Conservation (phyloP, 2,888 invertebrate species). For the Drosophila cracens region DNA sequence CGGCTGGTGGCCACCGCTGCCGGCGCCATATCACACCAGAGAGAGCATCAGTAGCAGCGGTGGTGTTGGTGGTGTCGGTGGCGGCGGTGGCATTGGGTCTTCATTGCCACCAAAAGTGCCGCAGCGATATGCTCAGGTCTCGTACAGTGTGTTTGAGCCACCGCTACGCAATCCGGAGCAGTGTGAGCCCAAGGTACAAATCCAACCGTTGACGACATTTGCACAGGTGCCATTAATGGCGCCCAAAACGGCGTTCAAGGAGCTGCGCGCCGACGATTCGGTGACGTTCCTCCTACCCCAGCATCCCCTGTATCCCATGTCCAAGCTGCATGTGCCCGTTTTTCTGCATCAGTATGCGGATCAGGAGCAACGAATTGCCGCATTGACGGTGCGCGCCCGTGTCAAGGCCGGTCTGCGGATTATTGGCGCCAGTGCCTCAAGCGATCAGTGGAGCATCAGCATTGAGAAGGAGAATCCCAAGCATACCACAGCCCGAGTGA, state of each 20-base stretch:
- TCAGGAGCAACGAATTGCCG: conserved; percentile 89
- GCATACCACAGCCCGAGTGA: conserved; percentile 95
- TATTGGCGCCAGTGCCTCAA: conserved; percentile 92
- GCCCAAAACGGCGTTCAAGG: conserved; percentile 92
- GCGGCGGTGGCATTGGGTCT: not conserved
- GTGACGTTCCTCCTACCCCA: conserved; percentile 94
- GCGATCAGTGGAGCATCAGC: conserved; percentile 93
- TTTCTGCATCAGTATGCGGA: conserved; percentile 91
- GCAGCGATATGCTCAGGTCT: conserved; percentile 91
- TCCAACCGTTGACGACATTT: conserved; percentile 89
- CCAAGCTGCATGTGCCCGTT: conserved; percentile 95
- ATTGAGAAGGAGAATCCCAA: conserved; percentile 93
- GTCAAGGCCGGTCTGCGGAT: conserved; percentile 95
- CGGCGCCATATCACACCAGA: conserved; percentile 86
- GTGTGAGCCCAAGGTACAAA: conserved; percentile 91
- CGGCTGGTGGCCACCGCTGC: conserved; percentile 94
- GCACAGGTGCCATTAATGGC: conserved; percentile 90
- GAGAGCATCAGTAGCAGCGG: conserved; percentile 86
- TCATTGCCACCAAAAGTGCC: conserved; percentile 87
- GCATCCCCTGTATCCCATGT: conserved; percentile 94
- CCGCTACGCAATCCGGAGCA: conserved; percentile 88
- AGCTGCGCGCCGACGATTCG: conserved; percentile 93
- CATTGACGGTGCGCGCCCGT: conserved; percentile 95
- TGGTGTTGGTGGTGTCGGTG: not conserved
- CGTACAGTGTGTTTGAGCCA: conserved; percentile 95